A percentile compares a stretch with the other conserved stretches of the same genome.
phyloP scores from a whole-genome alignment of 2,888 invertebrate species.

The Pinctada fucata region DNA sequence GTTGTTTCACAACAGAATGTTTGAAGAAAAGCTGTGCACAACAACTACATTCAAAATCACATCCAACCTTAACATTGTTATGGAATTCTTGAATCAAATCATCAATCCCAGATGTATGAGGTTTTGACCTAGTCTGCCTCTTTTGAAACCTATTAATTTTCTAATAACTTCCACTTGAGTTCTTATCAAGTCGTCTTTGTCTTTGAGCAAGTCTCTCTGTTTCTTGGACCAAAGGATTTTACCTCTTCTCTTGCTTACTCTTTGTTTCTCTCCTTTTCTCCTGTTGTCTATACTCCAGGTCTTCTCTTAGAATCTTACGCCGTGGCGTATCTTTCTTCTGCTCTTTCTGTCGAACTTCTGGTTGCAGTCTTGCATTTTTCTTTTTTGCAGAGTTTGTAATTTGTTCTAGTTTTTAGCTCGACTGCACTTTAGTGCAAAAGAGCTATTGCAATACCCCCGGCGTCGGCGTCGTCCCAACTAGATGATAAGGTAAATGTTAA shows the following conservation, averaged over 20 bases:
- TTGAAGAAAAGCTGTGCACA: constrained; percentile 34
- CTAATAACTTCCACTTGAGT: no score
- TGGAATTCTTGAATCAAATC: constrained; percentile 23
- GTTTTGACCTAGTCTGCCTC: no score
- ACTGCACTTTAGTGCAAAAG: no score
- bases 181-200: no score
- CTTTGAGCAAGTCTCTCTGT: neutral
- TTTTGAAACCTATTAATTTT: no score
- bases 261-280: neutral
- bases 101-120: neutral
- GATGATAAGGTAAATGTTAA: no score
- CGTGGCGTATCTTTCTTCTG: neutral
- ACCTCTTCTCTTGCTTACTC: neutral
- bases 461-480: no score
- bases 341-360: neutral
- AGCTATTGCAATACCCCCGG: no score
- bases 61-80: neutral
- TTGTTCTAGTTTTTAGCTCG: no score
- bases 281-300: neutral
- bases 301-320: constrained; percentile 5
- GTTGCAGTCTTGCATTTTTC: neutral
- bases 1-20: constrained; percentile 17
- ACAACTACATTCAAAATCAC: constrained; percentile 30
- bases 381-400: neutral
- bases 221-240: neutral